Conservation (phyloP, 2,888 invertebrate species). For the Eumacrocentrus americanus region DNA sequence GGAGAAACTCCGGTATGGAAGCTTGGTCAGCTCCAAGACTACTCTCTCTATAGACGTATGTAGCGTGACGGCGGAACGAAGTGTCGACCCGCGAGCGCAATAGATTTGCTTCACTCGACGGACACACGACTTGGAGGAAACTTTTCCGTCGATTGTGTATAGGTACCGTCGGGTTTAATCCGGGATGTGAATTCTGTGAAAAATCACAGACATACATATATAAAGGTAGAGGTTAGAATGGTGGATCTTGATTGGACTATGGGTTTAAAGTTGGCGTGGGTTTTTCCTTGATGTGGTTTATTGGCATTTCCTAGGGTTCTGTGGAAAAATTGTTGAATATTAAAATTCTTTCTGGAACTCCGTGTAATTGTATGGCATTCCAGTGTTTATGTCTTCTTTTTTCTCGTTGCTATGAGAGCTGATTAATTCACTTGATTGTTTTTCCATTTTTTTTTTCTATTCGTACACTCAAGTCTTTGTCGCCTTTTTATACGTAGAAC, state of each 20-base stretch:
- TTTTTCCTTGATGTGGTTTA: conserved; percentile 53
- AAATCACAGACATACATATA: conserved; percentile 2
- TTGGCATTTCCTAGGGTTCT: conserved; percentile 48
- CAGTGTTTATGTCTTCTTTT: conserved; percentile 23
- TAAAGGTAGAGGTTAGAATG: too few species aligned
- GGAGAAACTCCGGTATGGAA: conserved; percentile 25
- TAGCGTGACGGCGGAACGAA: conserved; percentile 41
- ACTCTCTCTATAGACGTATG: conserved; percentile 32
- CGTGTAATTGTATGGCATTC: conserved; percentile 34
- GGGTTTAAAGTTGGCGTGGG: conserved; percentile 4
- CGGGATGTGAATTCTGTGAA: neutral
- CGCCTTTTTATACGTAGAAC: conserved; percentile 13
- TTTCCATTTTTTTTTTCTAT: conserved; percentile 12
- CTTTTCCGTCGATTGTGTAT: neutral
- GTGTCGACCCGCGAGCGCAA: conserved; percentile 40
- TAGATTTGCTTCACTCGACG: conserved; percentile 36
- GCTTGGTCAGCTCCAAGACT: conserved; percentile 36
- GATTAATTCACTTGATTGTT: conserved; percentile 8
- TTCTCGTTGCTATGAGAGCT: neutral
- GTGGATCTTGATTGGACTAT: conserved; percentile 6
- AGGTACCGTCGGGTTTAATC: neutral
- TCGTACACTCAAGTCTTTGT: conserved; percentile 37
- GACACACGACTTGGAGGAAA: conserved; percentile 20
- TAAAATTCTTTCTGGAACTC: conserved; percentile 55
- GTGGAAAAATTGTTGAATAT: conserved; percentile 54